Base-by-base conservation (phyloP, 2,113 vertebrate species). In the Rhea americana region DNA sequence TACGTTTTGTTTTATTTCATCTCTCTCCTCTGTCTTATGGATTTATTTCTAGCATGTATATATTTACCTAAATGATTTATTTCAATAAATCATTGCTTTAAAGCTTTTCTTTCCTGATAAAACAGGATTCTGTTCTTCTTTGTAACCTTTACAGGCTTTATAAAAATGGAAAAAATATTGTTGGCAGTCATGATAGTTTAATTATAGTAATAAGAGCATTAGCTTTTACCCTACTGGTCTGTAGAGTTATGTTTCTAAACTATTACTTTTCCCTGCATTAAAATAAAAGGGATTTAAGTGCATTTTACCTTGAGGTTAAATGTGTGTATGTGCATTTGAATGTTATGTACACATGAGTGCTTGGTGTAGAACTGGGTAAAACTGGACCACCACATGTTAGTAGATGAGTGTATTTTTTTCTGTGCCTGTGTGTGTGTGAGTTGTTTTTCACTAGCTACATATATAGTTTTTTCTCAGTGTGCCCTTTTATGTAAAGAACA, bases 271-370 rank as follows among this genome's bases (percentile, higher is more conserved):
- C 16, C 45, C 59, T 37, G 62, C 47, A 43, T 91, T 85, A 55
- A 91, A 94, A 93, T 66, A 74, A 86, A 95, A 90, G 48, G 66
- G 25, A 63, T 86, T 94, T 89, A 67, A 83, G 15, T 72, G 72
- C 75, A 82, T 8, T 24, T 8, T 68, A 4, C 68, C 73, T 85
- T 48, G 71, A 70, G 50, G 39, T 86, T 58, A 65, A 80, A 71
- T 2, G 6, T 55, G 18, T 17, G 15, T 67, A 43, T 3, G 4
- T 67, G 37, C 70, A 30, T 75, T 55, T 70, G 47, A 62, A 19
- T 71, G 55, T 62, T 41, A 68, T 84, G 62, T 45, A 6, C 48
- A 7, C 32, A 4, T 21, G 47, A 47, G n/a, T 21, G 7, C 13
- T 56, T 74, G 43, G 43, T 13, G 7, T n/a, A 70, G 79, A 88